Base-by-base conservation (phyloP, 2,888 invertebrate genomes). In the Drosophila anceps region DNA sequence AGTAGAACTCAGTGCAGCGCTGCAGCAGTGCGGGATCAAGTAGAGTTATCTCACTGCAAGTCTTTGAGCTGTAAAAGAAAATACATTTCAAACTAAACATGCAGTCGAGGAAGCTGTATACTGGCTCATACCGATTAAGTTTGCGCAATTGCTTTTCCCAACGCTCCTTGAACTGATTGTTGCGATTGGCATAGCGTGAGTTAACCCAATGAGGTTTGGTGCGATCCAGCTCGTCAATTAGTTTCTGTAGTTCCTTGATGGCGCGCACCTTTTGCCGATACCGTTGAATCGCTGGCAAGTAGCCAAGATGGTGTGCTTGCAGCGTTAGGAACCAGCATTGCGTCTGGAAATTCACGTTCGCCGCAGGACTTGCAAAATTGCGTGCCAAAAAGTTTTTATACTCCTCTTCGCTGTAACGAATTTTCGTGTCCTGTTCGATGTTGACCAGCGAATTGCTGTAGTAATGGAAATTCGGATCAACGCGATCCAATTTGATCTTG, bases 281-380 rank as follows among this genome's bases (percentile, higher is more conserved):
- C 77, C 97, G 97, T 89, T 97, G 96, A 55, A 98, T 94, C 4
- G 98, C 96, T 0, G 99, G 98, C 79, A 98, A 94, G 62, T 99
- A 95, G 10, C 98, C 96, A 67, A 99, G 94, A 92, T 99, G 98
- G 93, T 98, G 98, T 93, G 97, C 97, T 93, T 98, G 98, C 44
- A 99, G 94, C 0, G 99, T 98, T 53, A 99, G 94, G 93, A 98
- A 99, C 97, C 99, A 99, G 92, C 99, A 99, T 82, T 98, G 97
- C 0, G 99, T 98, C 76, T 98, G 97, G 93, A 99, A 99, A 90
- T 98, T 98, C 4, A 96, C 97, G 97, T 73, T 96, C 95, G 48
- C 61, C 29, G 65, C 83, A 7, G 78, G 76, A 5, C 55, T 20
- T 10, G 75, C 33, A 15, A 88, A 92, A 13, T 89, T 80, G 9